These are phyloP conservation scores for Euphonia xanthogaster DNA, from an alignment of 2,797 vertebrate species.

Conservation along the genomic window DNA sequence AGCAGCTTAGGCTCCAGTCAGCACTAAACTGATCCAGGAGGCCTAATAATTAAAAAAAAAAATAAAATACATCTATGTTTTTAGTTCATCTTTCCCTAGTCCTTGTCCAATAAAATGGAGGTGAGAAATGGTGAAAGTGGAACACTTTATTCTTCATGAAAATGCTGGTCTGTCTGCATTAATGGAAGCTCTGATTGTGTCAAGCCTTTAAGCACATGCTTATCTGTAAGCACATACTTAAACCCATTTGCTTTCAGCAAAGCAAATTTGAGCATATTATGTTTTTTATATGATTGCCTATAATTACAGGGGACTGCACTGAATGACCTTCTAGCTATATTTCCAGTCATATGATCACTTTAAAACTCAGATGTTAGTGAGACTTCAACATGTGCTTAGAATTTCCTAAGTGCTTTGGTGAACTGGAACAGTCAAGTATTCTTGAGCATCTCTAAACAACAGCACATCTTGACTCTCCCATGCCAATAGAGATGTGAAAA, in stretches of 20 bases:
- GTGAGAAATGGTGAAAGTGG: neutral
- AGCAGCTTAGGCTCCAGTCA: neutral
- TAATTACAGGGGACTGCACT: constrained; percentile 50
- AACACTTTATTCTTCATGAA: constrained; percentile 26
- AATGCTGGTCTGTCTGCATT: constrained; percentile 2
- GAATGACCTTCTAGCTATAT: constrained; percentile 61
- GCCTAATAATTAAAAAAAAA: neutral
- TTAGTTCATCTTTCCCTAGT: neutral
- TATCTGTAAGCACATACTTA: constrained; percentile 67
- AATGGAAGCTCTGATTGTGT: constrained; percentile 29
- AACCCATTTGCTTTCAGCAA: constrained; percentile 60
- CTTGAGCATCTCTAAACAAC: constrained; percentile 13
- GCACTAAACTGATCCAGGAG: neutral
- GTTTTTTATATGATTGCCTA: constrained; percentile 65
- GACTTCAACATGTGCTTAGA: constrained; percentile 50
- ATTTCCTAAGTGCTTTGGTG: constrained; percentile 50
- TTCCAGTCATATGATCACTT: constrained; percentile 61
- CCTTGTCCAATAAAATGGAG: neutral
- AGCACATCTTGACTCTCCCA: neutral
- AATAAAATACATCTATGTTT: neutral
- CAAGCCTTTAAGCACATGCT: constrained; percentile 58
- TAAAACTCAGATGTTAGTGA: constrained; percentile 54
- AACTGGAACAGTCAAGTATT: constrained; percentile 48
- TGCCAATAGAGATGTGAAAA: neutral
- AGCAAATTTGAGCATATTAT: constrained; percentile 65